Evolutionary conservation across 2,888 invertebrate genomes (phyloP).

Genomic region (Didymodactylos carnosus): DNA sequence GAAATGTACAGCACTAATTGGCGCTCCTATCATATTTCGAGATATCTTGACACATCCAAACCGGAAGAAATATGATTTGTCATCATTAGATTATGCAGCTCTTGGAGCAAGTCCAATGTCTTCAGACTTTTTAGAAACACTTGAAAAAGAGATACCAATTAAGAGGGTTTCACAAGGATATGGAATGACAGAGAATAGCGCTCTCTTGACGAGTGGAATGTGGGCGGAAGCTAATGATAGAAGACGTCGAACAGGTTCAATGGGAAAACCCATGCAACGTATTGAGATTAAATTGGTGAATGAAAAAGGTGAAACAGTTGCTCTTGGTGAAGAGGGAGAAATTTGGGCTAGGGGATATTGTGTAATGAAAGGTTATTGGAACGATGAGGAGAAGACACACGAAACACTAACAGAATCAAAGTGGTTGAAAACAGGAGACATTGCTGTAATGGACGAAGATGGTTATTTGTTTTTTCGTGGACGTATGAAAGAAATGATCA

Average conservation of each 20-base stretch:
- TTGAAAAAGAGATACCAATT: slow-evolving; percentile 1
- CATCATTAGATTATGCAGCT: slow-evolving; percentile 19
- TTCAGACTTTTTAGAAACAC: neutral
- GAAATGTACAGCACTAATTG: slow-evolving; percentile 50
- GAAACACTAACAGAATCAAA: slow-evolving; percentile 51
- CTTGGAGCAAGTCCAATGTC: slow-evolving; percentile 4
- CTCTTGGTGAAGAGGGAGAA: slow-evolving; percentile 53
- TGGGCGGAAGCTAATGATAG: neutral
- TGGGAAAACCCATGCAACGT: neutral
- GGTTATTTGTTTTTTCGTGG: slow-evolving; percentile 4
- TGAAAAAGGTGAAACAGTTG: slow-evolving; percentile 45
- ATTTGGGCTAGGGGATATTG: slow-evolving; percentile 52
- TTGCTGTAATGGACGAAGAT: slow-evolving; percentile 11
- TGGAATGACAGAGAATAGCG: slow-evolving; percentile 7
- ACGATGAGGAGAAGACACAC: slow-evolving; percentile 52
- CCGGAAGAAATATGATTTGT: slow-evolving; percentile 32
- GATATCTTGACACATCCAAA: slow-evolving; percentile 44
- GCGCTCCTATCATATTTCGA: slow-evolving; percentile 68
- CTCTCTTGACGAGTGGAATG: neutral
- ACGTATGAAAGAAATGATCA: slow-evolving; percentile 2
- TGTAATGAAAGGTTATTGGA: slow-evolving; percentile 63
- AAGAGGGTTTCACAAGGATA: slow-evolving; percentile 7
- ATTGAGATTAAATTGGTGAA: slow-evolving; percentile 37
- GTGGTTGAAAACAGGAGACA: slow-evolving; percentile 23
- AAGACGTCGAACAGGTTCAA: neutral